A percentile compares a stretch with the other conserved stretches of the same genome.
These are phyloP conservation scores for Alsophila aescularia DNA, from an alignment of 2,888 invertebrate species.

Conservation along the genomic window DNA sequence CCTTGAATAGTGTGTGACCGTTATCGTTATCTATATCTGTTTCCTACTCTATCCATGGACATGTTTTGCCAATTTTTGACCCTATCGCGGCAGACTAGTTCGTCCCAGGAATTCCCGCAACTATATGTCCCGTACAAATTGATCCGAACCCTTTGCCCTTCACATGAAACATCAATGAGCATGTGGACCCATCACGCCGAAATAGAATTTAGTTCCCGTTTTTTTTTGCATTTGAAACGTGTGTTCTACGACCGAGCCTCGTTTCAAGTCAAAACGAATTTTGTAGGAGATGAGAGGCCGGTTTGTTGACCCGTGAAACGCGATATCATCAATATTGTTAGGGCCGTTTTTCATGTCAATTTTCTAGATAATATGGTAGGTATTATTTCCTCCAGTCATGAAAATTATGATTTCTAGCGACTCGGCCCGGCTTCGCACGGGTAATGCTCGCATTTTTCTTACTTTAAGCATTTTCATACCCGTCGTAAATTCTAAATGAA, in stretches of 20 bases:
- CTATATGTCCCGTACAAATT: conserved; percentile 15
- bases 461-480: too few species aligned
- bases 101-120: conserved; percentile 2
- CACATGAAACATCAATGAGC: conserved; percentile 23
- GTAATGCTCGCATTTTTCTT: too few species aligned
- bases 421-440: too few species aligned
- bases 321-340: conserved; percentile 15
- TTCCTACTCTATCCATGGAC: too few species aligned
- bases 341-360: not conserved
- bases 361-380: conserved; percentile 1
- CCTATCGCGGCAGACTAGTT: not conserved
- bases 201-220: conserved; percentile 18
- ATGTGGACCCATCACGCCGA: conserved; percentile 8
- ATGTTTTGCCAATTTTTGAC: not conserved
- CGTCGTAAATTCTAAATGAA: too few species aligned
- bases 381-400: conserved; percentile 3
- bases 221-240: conserved; percentile 7
- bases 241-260: not conserved
- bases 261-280: conserved; percentile 18
- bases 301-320: conserved; percentile 16
- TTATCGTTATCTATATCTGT: too few species aligned
- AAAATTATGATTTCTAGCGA: not conserved
- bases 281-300: conserved; percentile 5
- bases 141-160: conserved; percentile 10
- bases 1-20: too few species aligned